Base-by-base conservation (phyloP, 2,113 vertebrate genomes). In the pig (Sus scrofa) region DNA sequence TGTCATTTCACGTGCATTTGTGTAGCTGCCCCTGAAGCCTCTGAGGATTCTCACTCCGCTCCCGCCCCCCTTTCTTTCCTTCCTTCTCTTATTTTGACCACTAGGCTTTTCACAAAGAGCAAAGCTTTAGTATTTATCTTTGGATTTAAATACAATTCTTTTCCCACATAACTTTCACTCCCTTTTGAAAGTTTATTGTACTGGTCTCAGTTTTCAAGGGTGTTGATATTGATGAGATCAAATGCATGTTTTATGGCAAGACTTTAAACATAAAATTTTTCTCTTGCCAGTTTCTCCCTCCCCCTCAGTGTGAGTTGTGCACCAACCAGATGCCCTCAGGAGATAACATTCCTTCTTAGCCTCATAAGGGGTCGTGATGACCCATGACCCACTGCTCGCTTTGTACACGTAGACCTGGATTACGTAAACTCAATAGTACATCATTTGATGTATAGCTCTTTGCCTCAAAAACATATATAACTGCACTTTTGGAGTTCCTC, bases 131-230 rank as follows among this genome's bases (percentile, higher is more conserved):
- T 67, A 39, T 89, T 85, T 81, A 81, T 44, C 60, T 63, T 68
- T 91, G 54, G 32, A 79, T 94, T 91, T 84, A 39, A 90, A 24
- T 71, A 77, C 12, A 84, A 7, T 67, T 78, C 11, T 83, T 70
- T 90, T 60, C 34, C 34, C 44, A 78, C 10, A 32, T 83, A n/a
- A 82, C 13, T 91, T 90, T 32, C 30, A 54, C 3, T 71, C 6
- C n/a, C 56, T 91, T 83, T 91, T 39, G 71, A 50, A 86, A 78
- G 8, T 81, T 78, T 85, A 63, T 91, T 83, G 79, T 50, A 65
- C 26, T 50, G 8, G 37, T 89, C 27, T 70, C 16, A 89, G 3
- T 84, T 83, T 84, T 77, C 60, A 54, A 86, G 34, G 65, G 32
- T 63, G 77, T 87, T 70, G 44, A 9, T 81, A 50, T 16, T 58